Base-by-base conservation (phyloP, 2,113 vertebrate genomes). In the Neolamprologus caudopunctatus region DNA sequence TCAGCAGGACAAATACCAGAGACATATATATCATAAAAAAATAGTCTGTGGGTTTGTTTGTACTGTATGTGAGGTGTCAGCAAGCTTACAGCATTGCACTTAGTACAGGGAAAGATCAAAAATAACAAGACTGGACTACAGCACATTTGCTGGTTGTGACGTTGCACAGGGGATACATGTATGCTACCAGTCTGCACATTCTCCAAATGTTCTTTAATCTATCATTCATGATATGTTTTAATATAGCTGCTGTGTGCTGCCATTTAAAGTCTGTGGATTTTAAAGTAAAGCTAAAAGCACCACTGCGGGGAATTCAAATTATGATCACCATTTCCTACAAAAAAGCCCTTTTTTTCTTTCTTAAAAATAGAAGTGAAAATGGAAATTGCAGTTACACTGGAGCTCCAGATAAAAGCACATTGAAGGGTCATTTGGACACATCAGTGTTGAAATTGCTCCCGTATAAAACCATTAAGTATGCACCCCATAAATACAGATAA, bases 381-480 rank as follows among this genome's bases (percentile, higher is more conserved):
- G 47, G 11, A 85, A 85, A 88, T 55, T 81, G 21, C 45, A 24
- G n/a, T 82, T 53, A 31, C 11, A 24, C 26, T 40, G 68, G 82
- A 26, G 54, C 40, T 35, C 7, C 16, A 78, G 35, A 57, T 78
- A 68, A 88, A 71, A 82, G n/a, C 21, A 16, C 19, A 81, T 85
- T 47, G 16, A 35, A 28, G 40, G 10, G 66, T 85, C 47, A 84
- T 83, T 87, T 68, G 81, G 61, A 82, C 86, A 73, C 54, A 68
- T 35, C 19, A 96, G 24, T 9, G 96, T 94, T 81, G 96, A 97
- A 90, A 97, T 97, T 90, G 96, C 97, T 90, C 97, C 97, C 8
- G 94, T 96, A 47, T 95, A 96, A 78, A 84, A 50, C 26, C 50
- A 75, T 86, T 7, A 85, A 85, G 87, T 87, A 92, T 82, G 82